Base-by-base conservation (phyloP, 1,140 invertebrate species). In the Solenopsis fugax region DNA sequence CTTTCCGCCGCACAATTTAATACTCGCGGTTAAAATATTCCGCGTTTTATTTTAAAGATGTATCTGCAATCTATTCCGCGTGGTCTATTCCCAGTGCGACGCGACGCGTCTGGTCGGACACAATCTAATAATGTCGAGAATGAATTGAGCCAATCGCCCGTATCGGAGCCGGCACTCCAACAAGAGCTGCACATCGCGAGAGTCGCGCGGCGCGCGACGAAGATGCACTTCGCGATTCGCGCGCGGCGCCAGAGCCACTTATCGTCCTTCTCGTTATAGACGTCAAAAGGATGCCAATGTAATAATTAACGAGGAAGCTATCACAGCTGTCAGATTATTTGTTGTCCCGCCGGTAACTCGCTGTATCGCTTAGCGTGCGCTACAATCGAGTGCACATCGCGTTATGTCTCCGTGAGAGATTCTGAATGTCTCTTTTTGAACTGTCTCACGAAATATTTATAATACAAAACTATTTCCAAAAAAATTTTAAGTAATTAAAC, bases 71-170 rank as follows among this genome's bases (percentile, higher is more conserved):
- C 37, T 41, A 41, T 6, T 6, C 29, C 24, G 18, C 18, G 75
- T 37, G 29, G 5, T 54, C 29, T 67, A 45, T 73, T 84, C 24
- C 48, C 41, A 41, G 18, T 37, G 41, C 48, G 48, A 9, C 29
- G 54, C 54, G 45, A 52, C 24, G 24, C 29, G 45, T 84, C 65
- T 58, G 78, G 50, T 87, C 56, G 52, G 56, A 87, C 13, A 34
- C 48, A 86, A 81, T 75, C 56, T 69, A 54, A 21, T 87, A 54
- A 50, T 34, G 87, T 75, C 41, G 41, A 10, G 69, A 45, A 24
- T 76, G 88, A 88, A 88, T 85, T 84, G 71, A 77, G 48, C 21
- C 80, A 89, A 89, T 87, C 87, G 75, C 56, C 62, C 56, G 18
- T 88, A 72, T 76, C 86, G 73, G 34, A 50, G 71, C 64, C 78